A percentile compares a stretch with the other conserved stretches of the same genome.
Evolutionary conservation across 2,888 invertebrate genomes (phyloP).

Genomic region (Pimpla rufipes): DNA sequence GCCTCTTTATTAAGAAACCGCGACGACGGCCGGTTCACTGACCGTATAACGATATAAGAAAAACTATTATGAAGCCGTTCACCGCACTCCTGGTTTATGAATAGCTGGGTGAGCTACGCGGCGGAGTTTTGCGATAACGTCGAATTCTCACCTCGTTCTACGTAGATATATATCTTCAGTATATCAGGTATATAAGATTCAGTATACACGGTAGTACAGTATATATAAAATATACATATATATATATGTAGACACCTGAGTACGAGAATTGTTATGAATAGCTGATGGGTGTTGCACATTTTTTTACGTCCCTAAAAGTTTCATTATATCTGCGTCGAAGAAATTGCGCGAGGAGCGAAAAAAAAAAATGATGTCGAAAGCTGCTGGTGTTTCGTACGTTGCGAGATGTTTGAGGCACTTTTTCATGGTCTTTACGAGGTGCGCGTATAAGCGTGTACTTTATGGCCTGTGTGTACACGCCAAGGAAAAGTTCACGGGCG

Average conservation of each 20-base stretch:
- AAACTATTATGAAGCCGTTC: conserved; percentile 60
- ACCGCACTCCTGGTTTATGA: conserved; percentile 51
- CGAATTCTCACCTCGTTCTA: conserved; percentile 21
- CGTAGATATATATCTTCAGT: conserved; percentile 8
- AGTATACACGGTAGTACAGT: too few species aligned
- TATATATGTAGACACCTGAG: too few species aligned
- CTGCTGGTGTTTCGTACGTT: not conserved
- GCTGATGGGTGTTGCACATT: conserved; percentile 3
- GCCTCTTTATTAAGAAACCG: conserved; percentile 57
- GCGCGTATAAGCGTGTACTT: not conserved
- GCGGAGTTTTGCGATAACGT: conserved; percentile 37
- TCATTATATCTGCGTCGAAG: not conserved
- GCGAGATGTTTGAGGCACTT: not conserved
- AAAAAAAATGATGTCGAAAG: not conserved
- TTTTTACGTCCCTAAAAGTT: not conserved
- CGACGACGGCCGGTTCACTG: conserved; percentile 55
- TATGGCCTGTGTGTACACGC: not conserved
- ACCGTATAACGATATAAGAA: conserved; percentile 57
- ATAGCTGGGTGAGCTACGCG: conserved; percentile 14
- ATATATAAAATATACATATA: too few species aligned
- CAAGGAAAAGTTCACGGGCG: not conserved
- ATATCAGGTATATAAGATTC: too few species aligned
- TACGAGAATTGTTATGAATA: conserved; percentile 9
- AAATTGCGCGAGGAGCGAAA: conserved; percentile 4
- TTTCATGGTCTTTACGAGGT: not conserved